Conservation (phyloP, 1,140 invertebrate species). For the Euura lappo region DNA sequence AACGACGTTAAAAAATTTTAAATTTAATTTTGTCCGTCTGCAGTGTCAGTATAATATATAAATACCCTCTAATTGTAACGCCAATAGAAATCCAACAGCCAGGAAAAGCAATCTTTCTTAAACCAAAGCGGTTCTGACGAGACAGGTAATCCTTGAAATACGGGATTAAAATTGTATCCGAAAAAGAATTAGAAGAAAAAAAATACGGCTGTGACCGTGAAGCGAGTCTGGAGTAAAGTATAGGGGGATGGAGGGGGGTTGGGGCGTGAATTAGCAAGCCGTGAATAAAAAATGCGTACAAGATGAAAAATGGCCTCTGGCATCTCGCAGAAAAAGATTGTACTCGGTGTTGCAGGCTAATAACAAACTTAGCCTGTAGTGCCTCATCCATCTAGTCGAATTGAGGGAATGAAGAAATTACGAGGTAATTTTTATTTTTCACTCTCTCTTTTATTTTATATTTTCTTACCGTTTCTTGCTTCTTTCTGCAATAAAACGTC, state of each 20-base stretch:
- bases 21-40: too few species aligned
- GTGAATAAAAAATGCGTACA: slow-evolving; percentile 4
- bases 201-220: background rate
- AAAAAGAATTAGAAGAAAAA: background rate
- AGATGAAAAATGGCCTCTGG: background rate
- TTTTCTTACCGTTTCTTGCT: background rate
- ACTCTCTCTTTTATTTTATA: background rate
- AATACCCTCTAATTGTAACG: too few species aligned
- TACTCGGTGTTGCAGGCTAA: background rate
- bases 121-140: slow-evolving; percentile 56
- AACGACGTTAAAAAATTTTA: too few species aligned
- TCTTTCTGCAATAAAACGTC: background rate
- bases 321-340: background rate
- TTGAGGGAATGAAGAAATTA: slow-evolving; percentile 2
- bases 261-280: slow-evolving; percentile 3
- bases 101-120: slow-evolving; percentile 56
- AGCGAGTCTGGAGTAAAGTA: background rate
- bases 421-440: background rate
- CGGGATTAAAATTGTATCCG: slow-evolving; percentile 60
- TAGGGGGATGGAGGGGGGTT: background rate
- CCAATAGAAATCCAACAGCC: slow-evolving; percentile 40
- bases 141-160: slow-evolving; percentile 59
- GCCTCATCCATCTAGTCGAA: slow-evolving; percentile 2
- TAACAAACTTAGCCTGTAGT: slow-evolving; percentile 5
- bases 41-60: too few species aligned